Base-by-base conservation (phyloP, 2,888 invertebrate genomes). In the Patella caerulea region DNA sequence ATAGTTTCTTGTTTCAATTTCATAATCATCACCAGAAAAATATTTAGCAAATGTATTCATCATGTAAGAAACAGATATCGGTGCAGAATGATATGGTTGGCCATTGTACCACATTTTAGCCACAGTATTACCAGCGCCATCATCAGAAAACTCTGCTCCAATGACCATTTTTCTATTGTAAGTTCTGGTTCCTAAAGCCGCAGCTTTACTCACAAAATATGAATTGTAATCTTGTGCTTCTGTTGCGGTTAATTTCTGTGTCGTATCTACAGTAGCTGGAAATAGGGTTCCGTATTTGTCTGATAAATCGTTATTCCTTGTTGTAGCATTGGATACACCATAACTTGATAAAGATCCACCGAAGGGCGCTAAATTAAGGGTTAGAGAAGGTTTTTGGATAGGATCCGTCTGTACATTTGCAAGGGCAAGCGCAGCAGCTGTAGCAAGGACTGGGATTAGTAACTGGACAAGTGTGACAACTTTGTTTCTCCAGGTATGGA, bases 11-110 rank as follows among this genome's bases (percentile, higher is more conserved):
- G 80, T 81, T 12, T 78, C 74, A 9, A 87, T 85, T 55, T 83
- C 79, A 14, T 52, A n/a, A 15, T 34, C 69, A n/a, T 72, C 65
- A 7, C 59, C 74, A 9, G 76, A 81, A 45, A 82, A 82, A 19
- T 83, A 73, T 19, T 72, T 73, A 71, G 89, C 72, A 19, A 85
- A 24, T 53, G 82, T 79, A 70, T 83, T 85, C 73, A 80, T 77
- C 15, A 85, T 14, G 65, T 76, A 77, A 74, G 94, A 93, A 3
- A 96, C 91, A 0, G 95, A 93, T 0, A 94, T 92, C 0, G 95
- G 94, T 0, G 95, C 93, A 72, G 95, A 94, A 89, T 96, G 96
- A 85, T 94, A 94, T 0, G 95, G 95, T 87, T 96, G 95, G 89
- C 95, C 95, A 86, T 96, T 96, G 91, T 96, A 95, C 94, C 95